Evolutionary conservation across 2,888 invertebrate genomes (phyloP).

Genomic region (Spodoptera picta): DNA sequence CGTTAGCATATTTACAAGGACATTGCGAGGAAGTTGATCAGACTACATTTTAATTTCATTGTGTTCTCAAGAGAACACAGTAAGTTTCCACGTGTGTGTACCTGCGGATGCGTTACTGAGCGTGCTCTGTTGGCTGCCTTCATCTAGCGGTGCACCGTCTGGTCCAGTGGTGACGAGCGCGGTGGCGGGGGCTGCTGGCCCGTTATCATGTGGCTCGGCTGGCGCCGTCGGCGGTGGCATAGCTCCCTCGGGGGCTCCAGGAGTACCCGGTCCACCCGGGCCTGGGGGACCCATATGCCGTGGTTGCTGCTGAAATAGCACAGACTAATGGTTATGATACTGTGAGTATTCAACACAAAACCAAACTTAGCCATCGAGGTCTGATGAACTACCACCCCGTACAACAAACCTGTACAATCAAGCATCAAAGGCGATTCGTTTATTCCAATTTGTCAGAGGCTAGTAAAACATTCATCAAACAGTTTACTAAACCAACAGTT

Average conservation of each 20-base stretch:
- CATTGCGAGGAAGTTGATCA: no score
- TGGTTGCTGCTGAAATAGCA: constrained; percentile 82
- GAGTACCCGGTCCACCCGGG: constrained; percentile 64
- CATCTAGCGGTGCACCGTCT: constrained; percentile 96
- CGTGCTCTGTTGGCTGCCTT: constrained; percentile 97
- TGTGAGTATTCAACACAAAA: no score
- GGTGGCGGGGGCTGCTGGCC: constrained; percentile 92
- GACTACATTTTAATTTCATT: no score
- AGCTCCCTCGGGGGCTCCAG: constrained; percentile 80
- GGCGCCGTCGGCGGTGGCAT: constrained; percentile 90
- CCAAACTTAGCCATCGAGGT: not conserved
- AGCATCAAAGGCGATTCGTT: not conserved
- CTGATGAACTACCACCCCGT: no score
- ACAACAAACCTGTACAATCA: not conserved
- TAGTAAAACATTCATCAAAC: not conserved
- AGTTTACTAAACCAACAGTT: constrained; percentile 7
- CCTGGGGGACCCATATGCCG: constrained; percentile 88
- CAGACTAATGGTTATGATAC: constrained; percentile 5
- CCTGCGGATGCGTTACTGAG: constrained; percentile 97
- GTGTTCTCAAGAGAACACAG: no score
- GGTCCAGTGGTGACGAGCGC: constrained; percentile 97
- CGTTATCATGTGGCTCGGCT: constrained; percentile 91
- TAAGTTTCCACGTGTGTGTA: constrained; percentile 65
- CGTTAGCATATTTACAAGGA: constrained; percentile 7
- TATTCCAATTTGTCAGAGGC: not conserved